These are phyloP conservation scores for Acutogordius australiensis DNA, from an alignment of 2,888 invertebrate genomes.

Conservation along the genomic window DNA sequence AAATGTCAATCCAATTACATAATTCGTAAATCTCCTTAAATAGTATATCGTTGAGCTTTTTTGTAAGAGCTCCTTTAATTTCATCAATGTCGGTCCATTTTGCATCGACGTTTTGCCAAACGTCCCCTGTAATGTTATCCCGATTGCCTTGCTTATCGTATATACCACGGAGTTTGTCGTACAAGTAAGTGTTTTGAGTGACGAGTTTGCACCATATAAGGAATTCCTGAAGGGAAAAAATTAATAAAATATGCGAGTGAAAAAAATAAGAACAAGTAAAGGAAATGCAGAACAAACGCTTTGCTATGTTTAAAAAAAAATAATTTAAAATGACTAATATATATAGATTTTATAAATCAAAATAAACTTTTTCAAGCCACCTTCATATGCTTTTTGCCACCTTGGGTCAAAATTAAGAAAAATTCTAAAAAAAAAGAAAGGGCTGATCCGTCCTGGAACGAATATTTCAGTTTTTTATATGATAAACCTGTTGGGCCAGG, in stretches of 20 bases:
- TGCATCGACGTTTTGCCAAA: not conserved
- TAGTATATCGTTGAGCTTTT: not conserved
- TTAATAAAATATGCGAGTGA: no score
- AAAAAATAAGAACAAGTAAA: no score
- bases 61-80: not conserved
- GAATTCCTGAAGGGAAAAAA: not conserved
- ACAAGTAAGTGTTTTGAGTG: not conserved
- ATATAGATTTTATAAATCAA: no score
- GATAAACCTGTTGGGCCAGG: not conserved
- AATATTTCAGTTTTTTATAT: no score
- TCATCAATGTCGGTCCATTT: not conserved
- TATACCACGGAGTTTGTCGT: not conserved
- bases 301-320: no score
- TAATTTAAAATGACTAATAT: no score
- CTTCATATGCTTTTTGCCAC: no score
- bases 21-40: slow-evolving; percentile 6
- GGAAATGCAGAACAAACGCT: no score
- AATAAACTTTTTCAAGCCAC: no score
- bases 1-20: not conserved
- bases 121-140: not conserved
- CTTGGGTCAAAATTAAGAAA: no score
- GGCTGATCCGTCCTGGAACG: no score
- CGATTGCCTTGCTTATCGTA: not conserved
- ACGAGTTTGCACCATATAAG: not conserved
- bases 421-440: no score